Percentiles rank a stretch among this genome's conserved stretches.
Conservation (phyloP, 2,113 vertebrate species). For the Apaloderma vittatum region DNA sequence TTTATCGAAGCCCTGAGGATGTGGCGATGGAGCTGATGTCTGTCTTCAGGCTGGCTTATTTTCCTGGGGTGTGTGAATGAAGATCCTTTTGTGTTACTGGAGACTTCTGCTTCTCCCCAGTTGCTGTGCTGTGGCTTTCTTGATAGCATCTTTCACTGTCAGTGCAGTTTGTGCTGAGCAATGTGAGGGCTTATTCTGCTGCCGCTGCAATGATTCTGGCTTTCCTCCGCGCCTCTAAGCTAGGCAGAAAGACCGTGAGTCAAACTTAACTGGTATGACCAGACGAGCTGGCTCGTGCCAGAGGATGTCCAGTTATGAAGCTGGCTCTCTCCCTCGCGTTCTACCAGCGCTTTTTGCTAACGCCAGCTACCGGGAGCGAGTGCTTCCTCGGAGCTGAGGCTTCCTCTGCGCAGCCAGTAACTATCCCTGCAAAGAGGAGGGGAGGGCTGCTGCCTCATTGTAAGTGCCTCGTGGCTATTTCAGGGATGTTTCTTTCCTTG, state of each 20-base stretch:
- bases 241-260: background rate
- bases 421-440: background rate
- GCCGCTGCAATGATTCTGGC: background rate
- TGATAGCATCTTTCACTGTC: background rate
- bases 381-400: background rate
- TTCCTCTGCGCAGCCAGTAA: background rate
- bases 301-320: constrained; percentile 42
- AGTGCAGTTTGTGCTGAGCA: background rate
- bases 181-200: background rate
- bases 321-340: background rate
- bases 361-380: background rate
- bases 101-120: background rate
- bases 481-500: background rate
- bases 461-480: background rate
- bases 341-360: background rate
- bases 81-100: accelerated
- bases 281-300: constrained; percentile 16
- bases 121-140: background rate
- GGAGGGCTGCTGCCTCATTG: background rate
- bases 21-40: background rate
- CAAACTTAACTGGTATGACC: constrained; percentile 60
- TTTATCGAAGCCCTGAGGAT: accelerated
- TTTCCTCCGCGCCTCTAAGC: background rate
- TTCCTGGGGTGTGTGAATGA: background rate
- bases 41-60: background rate